Evolutionary conservation across 2,113 vertebrate genomes (phyloP).

Genomic region (Notechis scutatus): DNA sequence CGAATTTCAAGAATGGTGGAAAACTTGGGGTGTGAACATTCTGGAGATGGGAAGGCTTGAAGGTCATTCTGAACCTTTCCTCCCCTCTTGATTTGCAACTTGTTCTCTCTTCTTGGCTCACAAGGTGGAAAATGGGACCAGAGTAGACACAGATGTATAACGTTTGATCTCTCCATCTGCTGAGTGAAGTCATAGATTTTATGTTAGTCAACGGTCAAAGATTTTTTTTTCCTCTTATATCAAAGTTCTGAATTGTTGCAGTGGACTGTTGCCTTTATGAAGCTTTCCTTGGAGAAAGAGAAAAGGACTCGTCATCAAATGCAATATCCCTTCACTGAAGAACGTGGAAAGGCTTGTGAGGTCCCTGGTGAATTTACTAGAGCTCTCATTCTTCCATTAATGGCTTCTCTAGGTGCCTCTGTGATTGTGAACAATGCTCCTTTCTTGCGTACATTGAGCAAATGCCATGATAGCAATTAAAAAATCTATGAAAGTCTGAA

Average conservation of each 20-base stretch:
- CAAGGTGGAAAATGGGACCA: background rate
- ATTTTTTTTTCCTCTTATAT: background rate
- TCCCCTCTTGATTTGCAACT: slow-evolving; percentile 35
- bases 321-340: slow-evolving; percentile 50
- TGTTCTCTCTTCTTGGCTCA: background rate
- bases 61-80: background rate
- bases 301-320: slow-evolving; percentile 32
- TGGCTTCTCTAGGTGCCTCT: slow-evolving; percentile 56
- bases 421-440: slow-evolving; percentile 47
- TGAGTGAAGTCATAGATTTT: slow-evolving; percentile 9
- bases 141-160: background rate
- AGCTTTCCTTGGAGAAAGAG: slow-evolving; percentile 36
- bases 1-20: slow-evolving; percentile 58
- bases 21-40: slow-evolving; percentile 56
- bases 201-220: background rate
- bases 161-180: slow-evolving; percentile 5
- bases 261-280: background rate
- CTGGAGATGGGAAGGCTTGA: slow-evolving; percentile 21
- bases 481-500: slow-evolving; percentile 45
- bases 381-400: slow-evolving; percentile 48
- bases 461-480: slow-evolving; percentile 60
- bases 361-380: slow-evolving; percentile 48
- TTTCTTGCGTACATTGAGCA: slow-evolving; percentile 35
- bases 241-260: slow-evolving; percentile 12
- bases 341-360: slow-evolving; percentile 43